These are phyloP conservation scores for Coreoperca whiteheadi DNA, from an alignment of 2,113 vertebrate genomes.

Conservation along the genomic window DNA sequence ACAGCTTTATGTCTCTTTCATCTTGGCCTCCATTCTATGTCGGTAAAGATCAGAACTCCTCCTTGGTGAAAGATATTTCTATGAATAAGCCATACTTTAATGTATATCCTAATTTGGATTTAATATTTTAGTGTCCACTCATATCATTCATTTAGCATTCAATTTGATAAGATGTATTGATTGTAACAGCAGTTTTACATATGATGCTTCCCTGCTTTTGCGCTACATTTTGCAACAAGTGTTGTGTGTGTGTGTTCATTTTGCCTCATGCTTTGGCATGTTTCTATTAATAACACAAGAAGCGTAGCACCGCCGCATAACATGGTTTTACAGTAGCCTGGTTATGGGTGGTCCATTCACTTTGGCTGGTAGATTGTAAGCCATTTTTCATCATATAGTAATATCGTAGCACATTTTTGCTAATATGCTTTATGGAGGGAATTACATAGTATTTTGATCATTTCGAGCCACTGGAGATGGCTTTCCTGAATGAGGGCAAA, in stretches of 20 bases:
- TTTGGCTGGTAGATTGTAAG: neutral
- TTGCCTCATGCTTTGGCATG: neutral
- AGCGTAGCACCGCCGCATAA: neutral
- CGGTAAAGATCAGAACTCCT: conserved; percentile 1
- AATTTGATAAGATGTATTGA: neutral
- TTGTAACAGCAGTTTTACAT: neutral
- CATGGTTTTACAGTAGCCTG: neutral
- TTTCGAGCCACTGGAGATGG: neutral
- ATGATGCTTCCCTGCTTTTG: neutral
- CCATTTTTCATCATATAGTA: neutral
- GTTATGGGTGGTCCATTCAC: neutral
- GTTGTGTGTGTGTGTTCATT: neutral
- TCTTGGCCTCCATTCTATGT: conserved; percentile 16
- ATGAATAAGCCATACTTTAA: neutral
- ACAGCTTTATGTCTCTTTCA: conserved; percentile 34
- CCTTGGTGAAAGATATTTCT: neutral
- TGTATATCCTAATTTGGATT: too few species aligned
- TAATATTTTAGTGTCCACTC: neutral
- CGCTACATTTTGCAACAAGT: neutral
- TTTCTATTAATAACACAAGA: neutral
- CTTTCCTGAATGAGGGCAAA: neutral
- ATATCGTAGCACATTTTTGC: neutral
- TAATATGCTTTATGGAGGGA: neutral
- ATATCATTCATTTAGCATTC: conserved; percentile 7
- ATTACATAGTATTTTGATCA: conserved; percentile 9